These are phyloP conservation scores for Okapia johnstoni DNA, from an alignment of 2,113 vertebrate species.

Conservation along the genomic window DNA sequence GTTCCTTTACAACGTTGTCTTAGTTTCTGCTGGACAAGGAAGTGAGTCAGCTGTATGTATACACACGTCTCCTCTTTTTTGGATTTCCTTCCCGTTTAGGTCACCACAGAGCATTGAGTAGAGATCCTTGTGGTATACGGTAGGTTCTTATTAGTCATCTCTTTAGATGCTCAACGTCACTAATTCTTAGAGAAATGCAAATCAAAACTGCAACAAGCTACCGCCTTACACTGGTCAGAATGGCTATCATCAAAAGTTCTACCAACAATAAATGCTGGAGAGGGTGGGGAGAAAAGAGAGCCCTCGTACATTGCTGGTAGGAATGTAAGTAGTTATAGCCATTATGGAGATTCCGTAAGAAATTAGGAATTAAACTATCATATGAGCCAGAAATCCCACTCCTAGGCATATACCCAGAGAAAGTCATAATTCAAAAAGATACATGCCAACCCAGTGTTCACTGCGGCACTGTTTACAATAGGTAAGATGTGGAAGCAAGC, in stretches of 20 bases:
- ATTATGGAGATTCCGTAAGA: not conserved
- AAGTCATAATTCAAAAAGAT: not conserved
- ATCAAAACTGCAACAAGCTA: not conserved
- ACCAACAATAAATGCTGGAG: not conserved
- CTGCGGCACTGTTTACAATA: not conserved
- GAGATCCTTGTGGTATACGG: not conserved
- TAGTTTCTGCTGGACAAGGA: accelerated
- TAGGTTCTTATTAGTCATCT: not conserved
- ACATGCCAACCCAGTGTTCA: accelerated
- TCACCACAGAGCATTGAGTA: accelerated
- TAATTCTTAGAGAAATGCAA: not conserved
- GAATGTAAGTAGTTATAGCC: not conserved
- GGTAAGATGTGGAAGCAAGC: not conserved
- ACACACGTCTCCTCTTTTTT: not conserved
- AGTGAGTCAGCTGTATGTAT: not conserved
- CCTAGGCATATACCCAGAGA: not conserved
- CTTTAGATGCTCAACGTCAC: not conserved
- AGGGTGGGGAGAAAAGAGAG: not conserved
- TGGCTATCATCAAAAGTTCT: not conserved
- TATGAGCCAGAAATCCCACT: not conserved
- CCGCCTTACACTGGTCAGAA: accelerated
- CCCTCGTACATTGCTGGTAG: not conserved
- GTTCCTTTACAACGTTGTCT: not conserved
- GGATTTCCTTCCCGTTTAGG: not conserved
- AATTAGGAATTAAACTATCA: not conserved